A percentile compares a stretch with the other conserved stretches of the same genome.
Conservation (phyloP, 1,140 invertebrate genomes). For the Aporrectodea caliginosa region DNA sequence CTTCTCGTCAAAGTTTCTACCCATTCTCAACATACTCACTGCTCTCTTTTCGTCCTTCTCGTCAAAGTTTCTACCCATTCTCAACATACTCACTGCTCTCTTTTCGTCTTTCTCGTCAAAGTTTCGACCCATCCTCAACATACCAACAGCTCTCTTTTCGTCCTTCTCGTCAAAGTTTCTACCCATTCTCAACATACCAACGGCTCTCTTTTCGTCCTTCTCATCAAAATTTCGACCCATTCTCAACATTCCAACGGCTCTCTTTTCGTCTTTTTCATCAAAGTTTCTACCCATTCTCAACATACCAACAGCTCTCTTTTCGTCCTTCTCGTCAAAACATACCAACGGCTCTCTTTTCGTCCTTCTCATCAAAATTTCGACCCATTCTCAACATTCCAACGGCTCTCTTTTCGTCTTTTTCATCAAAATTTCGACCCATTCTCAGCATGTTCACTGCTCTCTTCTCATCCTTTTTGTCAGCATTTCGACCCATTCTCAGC, state of each 20-base stretch:
- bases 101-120: too few relatives aligned
- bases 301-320: background rate
- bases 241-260: background rate
- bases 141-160: background rate
- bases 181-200: background rate
- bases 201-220: background rate
- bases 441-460: background rate
- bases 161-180: background rate
- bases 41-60: too few relatives aligned
- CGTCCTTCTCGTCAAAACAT: background rate
- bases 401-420: background rate
- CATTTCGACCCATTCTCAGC: constrained; percentile 1
- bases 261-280: background rate
- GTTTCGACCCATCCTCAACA: background rate
- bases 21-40: too few relatives aligned
- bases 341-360: background rate
- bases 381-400: background rate
- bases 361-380: background rate
- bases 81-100: too few relatives aligned
- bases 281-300: background rate
- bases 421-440: background rate
- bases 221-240: background rate
- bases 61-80: too few relatives aligned
- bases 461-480: background rate
- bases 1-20: too few relatives aligned